Conservation (phyloP, 2,888 invertebrate species). For the Cepaea hortensis region DNA sequence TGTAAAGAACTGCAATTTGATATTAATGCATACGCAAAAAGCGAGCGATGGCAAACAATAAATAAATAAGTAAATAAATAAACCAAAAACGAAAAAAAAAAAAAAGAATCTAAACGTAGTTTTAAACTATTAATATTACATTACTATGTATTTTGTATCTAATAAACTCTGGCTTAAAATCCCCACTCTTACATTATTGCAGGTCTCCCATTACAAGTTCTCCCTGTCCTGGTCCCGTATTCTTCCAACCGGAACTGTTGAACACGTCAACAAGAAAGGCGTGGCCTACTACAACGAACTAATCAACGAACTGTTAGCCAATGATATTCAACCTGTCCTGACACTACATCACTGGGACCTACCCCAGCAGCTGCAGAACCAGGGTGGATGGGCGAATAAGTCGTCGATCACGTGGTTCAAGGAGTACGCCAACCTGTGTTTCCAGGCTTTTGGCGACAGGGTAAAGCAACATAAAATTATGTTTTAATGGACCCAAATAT, state of each 20-base stretch:
- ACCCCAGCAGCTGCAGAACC: constrained; percentile 74
- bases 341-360: constrained; percentile 79
- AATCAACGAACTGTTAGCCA: constrained; percentile 82
- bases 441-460: constrained; percentile 72
- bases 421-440: constrained; percentile 74
- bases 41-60: too few species aligned
- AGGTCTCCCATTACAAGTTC: constrained; percentile 76
- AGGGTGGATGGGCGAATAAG: constrained; percentile 75
- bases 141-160: too few species aligned
- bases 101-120: too few species aligned
- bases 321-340: constrained; percentile 80
- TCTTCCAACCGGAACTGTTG: constrained; percentile 80
- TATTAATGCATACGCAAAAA: too few species aligned
- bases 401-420: constrained; percentile 64
- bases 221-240: constrained; percentile 84
- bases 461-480: constrained; percentile 52
- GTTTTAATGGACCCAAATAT: too few species aligned
- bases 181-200: constrained; percentile 65
- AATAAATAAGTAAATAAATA: too few species aligned
- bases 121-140: too few species aligned
- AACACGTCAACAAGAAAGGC: constrained; percentile 81
- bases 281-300: constrained; percentile 86
- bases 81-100: too few species aligned
- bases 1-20: too few species aligned
- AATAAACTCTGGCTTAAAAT: too few species aligned